phyloP scores from a whole-genome alignment of 1,140 invertebrate genomes.

The Lasioglossum baleicum region DNA sequence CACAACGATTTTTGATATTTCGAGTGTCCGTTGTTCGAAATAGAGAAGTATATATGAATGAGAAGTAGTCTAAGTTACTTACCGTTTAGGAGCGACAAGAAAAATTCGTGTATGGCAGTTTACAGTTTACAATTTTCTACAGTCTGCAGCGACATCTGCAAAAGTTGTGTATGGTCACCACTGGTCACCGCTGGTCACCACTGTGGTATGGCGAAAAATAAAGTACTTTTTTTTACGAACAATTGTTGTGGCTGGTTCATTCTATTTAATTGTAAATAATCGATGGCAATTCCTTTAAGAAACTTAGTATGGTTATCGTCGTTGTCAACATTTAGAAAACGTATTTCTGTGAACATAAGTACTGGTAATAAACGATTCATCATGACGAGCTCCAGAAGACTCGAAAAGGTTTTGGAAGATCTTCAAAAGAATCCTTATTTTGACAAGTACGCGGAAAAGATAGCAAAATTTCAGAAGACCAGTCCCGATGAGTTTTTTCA shows the following conservation, averaged over 20 bases:
- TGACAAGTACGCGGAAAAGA: conserved; percentile 90
- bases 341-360: not conserved
- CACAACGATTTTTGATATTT: not conserved
- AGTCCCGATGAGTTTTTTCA: conserved; percentile 88
- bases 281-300: conserved; percentile 22
- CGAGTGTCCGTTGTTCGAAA: conserved; percentile 8
- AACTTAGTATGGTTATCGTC: conserved; percentile 22
- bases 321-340: not conserved
- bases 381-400: conserved; percentile 78
- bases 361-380: conserved; percentile 73
- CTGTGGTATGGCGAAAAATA: not conserved
- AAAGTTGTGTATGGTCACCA: not conserved
- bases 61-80: not conserved
- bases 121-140: not conserved
- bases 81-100: not conserved
- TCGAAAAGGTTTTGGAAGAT: conserved; percentile 83
- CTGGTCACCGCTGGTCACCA: too few species aligned
- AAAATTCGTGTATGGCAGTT: not conserved
- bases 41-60: not conserved
- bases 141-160: conserved; percentile 21
- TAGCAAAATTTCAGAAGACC: conserved; percentile 86
- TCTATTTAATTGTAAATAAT: not conserved
- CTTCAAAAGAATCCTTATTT: conserved; percentile 89
- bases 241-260: too few species aligned
- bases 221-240: not conserved